phyloP scores from a whole-genome alignment of 2,113 vertebrate genomes.

The Brachypodius melanocephalos region DNA sequence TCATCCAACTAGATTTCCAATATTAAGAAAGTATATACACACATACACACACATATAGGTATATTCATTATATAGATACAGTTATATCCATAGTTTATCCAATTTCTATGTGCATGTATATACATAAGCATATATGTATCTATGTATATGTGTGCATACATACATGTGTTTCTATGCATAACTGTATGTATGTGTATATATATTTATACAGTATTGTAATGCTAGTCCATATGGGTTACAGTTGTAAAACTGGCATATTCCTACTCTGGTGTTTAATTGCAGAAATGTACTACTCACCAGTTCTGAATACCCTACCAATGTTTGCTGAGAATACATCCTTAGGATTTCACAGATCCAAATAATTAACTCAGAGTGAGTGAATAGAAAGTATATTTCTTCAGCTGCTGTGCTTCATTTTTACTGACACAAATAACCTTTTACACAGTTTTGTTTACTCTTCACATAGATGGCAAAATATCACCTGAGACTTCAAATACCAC shows the following conservation, averaged over 20 bases:
- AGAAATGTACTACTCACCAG: neutral
- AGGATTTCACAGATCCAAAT: neutral
- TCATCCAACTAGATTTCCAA: neutral
- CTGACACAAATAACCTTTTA: conserved; percentile 1
- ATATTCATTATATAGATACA: neutral
- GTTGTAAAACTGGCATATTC: neutral
- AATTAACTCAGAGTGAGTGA: neutral
- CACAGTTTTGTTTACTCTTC: neutral
- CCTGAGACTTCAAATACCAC: conserved; percentile 3
- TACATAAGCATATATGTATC: too few relatives aligned
- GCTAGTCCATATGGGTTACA: neutral
- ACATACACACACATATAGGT: neutral
- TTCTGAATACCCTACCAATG: neutral
- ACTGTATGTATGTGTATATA: too few relatives aligned
- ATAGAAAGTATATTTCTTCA: neutral
- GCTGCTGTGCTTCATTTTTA: neutral
- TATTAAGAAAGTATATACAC: neutral
- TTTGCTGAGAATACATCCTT: neutral
- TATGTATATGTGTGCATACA: neutral
- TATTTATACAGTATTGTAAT: neutral
- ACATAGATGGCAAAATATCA: neutral
- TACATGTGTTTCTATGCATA: too few relatives aligned
- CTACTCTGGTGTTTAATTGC: neutral
- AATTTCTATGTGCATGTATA: neutral
- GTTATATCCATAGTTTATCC: neutral